phyloP scores from a whole-genome alignment of 2,797 vertebrate genomes.

The Crenichthys baileyi region DNA sequence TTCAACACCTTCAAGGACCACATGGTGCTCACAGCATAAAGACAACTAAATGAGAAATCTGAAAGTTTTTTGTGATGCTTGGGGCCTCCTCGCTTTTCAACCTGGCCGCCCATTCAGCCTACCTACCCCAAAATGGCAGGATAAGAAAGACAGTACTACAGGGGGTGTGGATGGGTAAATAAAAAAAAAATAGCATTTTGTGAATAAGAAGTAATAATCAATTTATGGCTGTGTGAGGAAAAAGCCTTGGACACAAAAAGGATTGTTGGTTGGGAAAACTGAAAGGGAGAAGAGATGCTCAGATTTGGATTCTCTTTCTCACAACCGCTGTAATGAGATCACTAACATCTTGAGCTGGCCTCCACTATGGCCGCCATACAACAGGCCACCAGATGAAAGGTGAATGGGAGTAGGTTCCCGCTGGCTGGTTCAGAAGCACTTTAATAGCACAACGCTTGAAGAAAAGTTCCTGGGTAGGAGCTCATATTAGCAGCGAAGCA shows the following conservation, averaged over 20 bases:
- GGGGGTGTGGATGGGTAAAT: constrained; percentile 68
- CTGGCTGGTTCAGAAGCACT: constrained; percentile 92
- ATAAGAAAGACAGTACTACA: constrained; percentile 84
- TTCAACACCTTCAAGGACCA: constrained; percentile 99
- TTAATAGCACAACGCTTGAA: constrained; percentile 87
- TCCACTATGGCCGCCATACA: constrained; percentile 79
- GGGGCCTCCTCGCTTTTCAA: constrained; percentile 88
- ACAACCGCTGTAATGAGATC: constrained; percentile 88
- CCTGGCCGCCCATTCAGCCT: constrained; percentile 91
- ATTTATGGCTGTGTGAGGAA: constrained; percentile 51
- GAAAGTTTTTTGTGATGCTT: constrained; percentile 87
- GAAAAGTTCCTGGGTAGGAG: constrained; percentile 94
- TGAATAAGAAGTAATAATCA: constrained; percentile 62
- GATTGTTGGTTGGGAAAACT: constrained; percentile 24
- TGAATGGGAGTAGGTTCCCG: constrained; percentile 89
- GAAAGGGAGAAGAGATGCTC: constrained; percentile 58
- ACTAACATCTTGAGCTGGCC: constrained; percentile 87
- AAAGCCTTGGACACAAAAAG: constrained; percentile 46
- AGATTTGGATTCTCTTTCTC: constrained; percentile 64
- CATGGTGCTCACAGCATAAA: constrained; percentile 98
- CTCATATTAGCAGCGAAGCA: constrained; percentile 92
- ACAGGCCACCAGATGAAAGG: constrained; percentile 94
- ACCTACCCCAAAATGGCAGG: constrained; percentile 87
- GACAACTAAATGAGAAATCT: constrained; percentile 99
- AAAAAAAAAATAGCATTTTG: constrained; percentile 50